Conservation (phyloP, 2,888 invertebrate genomes). For the Caenorhabditis japonica region DNA sequence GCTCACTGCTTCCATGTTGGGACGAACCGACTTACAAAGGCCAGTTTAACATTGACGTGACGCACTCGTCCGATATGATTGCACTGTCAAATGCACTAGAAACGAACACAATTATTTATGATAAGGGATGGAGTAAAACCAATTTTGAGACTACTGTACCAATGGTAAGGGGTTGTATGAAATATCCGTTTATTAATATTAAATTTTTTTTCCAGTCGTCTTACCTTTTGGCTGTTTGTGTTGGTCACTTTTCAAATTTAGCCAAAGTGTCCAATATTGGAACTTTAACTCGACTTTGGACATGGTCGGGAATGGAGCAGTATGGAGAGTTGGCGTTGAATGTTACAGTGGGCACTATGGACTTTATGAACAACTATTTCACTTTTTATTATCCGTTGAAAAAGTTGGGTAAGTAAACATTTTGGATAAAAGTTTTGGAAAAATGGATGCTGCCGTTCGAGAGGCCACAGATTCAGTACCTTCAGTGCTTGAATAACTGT, state of each 20-base stretch:
- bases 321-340: slow-evolving; percentile 70
- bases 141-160: slow-evolving; percentile 37
- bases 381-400: slow-evolving; percentile 80
- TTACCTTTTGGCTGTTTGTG: slow-evolving; percentile 88
- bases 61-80: slow-evolving; percentile 53
- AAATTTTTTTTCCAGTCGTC: slow-evolving; percentile 81
- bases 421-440: no score
- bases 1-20: slow-evolving; percentile 59
- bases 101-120: slow-evolving; percentile 4
- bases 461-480: no score
- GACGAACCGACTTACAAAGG: slow-evolving; percentile 65
- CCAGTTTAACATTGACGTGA: slow-evolving; percentile 20
- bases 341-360: slow-evolving; percentile 75
- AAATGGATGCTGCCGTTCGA: no score
- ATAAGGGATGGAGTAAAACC: slow-evolving; percentile 44
- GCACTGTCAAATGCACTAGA: slow-evolving; percentile 55
- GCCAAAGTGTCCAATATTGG: slow-evolving; percentile 28
- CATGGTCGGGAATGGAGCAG: slow-evolving; percentile 83
- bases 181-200: background rate
- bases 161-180: no score
- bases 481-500: no score
- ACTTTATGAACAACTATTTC: slow-evolving; percentile 85
- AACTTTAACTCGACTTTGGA: slow-evolving; percentile 82
- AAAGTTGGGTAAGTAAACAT: slow-evolving; percentile 27
- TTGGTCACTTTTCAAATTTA: slow-evolving; percentile 85